Conservation (phyloP, 2,888 invertebrate species). For the Petrolisthes manimaculis region DNA sequence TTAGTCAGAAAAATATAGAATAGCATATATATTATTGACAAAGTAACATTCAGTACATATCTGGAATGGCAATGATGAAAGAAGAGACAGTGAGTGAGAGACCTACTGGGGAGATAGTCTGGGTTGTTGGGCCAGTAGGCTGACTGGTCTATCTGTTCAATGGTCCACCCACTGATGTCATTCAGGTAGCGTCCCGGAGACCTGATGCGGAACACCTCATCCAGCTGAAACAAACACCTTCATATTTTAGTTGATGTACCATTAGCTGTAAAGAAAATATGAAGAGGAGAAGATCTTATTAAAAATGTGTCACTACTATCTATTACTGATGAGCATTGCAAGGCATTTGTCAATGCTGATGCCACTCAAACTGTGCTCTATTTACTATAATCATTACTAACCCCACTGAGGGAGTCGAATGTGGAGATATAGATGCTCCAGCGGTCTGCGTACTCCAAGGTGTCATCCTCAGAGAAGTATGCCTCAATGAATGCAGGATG, state of each 20-base stretch:
- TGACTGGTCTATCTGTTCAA: slow-evolving; percentile 64
- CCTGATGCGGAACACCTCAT: slow-evolving; percentile 66
- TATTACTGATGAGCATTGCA: background rate
- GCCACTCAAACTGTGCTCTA: background rate
- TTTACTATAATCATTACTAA: slow-evolving; percentile 9
- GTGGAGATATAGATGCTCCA: slow-evolving; percentile 68
- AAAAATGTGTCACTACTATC: background rate
- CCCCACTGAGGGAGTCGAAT: slow-evolving; percentile 67
- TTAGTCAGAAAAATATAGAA: too few relatives aligned
- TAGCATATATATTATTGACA: too few relatives aligned
- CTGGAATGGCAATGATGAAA: background rate
- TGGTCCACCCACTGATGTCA: slow-evolving; percentile 64
- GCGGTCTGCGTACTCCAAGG: slow-evolving; percentile 57
- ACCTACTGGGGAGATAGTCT: slow-evolving; percentile 67
- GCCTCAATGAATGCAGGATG: slow-evolving; percentile 66
- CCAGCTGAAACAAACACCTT: slow-evolving; percentile 54
- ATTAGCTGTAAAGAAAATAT: slow-evolving; percentile 39
- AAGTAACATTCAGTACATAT: too few relatives aligned
- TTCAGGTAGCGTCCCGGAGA: slow-evolving; percentile 65
- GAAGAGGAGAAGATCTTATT: background rate
- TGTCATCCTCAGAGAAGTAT: slow-evolving; percentile 55
- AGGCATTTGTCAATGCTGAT: background rate
- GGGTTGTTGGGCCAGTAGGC: slow-evolving; percentile 68
- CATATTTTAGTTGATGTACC: background rate
- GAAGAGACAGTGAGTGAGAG: background rate